These are phyloP conservation scores for Odontomachus brunneus DNA, from an alignment of 1,140 invertebrate genomes.

Conservation along the genomic window DNA sequence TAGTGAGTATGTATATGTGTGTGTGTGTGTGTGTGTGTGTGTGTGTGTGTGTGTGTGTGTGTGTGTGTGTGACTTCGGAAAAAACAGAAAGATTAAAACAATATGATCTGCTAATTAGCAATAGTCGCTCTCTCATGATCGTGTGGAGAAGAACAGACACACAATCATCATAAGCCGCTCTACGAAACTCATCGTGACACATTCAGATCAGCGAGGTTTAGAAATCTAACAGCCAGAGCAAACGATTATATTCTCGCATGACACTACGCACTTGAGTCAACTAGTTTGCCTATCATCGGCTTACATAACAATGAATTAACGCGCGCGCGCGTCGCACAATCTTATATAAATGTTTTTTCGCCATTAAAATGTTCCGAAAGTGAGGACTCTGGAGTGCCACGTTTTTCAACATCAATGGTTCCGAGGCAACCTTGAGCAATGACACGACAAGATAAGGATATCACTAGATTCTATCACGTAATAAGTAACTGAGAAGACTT, in stretches of 20 bases:
- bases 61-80: no score
- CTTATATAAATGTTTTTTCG: not conserved
- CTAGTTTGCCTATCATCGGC: constrained; percentile 21
- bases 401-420: no score
- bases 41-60: no score
- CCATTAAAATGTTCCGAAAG: no score
- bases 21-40: no score
- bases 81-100: not conserved
- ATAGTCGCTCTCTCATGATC: not conserved
- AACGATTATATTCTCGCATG: constrained; percentile 9
- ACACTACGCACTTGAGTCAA: constrained; percentile 11
- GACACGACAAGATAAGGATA: no score
- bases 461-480: no score
- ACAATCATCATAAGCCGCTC: not conserved
- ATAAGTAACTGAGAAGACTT: no score
- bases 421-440: no score
- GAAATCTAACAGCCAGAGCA: not conserved
- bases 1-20: no score
- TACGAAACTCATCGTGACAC: not conserved
- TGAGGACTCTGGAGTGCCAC: no score
- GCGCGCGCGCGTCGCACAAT: not conserved
- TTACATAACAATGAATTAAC: constrained; percentile 43
- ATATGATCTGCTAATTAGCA: not conserved
- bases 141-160: not conserved
- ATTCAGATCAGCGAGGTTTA: not conserved